Evolutionary conservation across 2,113 vertebrate species (phyloP), one percentile per base, ranked within the genome.

Genomic region (Sturnus vulgaris): DNA sequence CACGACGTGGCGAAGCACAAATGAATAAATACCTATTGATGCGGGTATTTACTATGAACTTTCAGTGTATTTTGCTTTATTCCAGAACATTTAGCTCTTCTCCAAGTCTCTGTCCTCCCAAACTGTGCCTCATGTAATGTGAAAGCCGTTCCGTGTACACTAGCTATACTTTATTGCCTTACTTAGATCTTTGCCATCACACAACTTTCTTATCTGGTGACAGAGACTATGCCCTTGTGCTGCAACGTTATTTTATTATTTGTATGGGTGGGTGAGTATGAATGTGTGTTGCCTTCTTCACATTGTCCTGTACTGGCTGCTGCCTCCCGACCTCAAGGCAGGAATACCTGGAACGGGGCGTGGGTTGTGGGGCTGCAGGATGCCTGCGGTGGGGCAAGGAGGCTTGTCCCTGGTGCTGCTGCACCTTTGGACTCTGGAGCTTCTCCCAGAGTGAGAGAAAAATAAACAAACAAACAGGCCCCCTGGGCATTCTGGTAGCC

Each of bases 171-270:
- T 97, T 96, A 96, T 97, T 98, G 97, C 97, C 93, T 98, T 97
- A 97, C 97, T 97, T 94, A 88, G 89, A 97, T 95, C 96, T 97
- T 97, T 98, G 97, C 97, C 97, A 96, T 97, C 97, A 96, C 91
- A 96, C 68, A 19, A 96, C 89, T 97, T 96, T 93, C 88, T 95
- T 92, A 95, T 60, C 82, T 83, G 95, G 94, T 96, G 94, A 93
- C 90, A 81, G 76, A 96, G 95, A 96, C 91, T 92, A 83, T 97
- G 95, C 96, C 96, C 96, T 96, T 81, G 93, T 97, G 96, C 94
- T 97, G 95, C 95, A 97, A 96, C 12, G 50, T 94, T 97, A 96
- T 96, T 96, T 96, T 96, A 96, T 96, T 96, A 90, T 92, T 92
- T 82, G 93, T 17, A 40, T 91, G 95, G 61, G 55, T 95, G 93